These are phyloP conservation scores for Synergus japonicus DNA, from an alignment of 2,888 invertebrate species.

Conservation along the genomic window DNA sequence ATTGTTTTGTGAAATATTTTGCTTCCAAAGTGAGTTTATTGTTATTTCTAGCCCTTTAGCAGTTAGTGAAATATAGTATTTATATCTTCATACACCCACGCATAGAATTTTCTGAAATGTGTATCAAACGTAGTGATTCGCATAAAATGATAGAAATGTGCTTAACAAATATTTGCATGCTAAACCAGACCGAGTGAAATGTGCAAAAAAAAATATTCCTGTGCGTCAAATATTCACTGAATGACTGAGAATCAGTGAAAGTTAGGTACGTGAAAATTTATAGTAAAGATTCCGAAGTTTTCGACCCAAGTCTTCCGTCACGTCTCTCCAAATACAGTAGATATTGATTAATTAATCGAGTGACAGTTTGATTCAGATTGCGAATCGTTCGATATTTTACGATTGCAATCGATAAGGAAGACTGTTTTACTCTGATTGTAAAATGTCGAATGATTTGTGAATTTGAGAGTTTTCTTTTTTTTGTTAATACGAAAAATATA, in stretches of 20 bases:
- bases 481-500: background rate
- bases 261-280: background rate
- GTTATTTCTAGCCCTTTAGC: conserved; percentile 40
- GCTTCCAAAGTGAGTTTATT: conserved; percentile 2
- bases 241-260: conserved; percentile 6
- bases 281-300: background rate
- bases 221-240: conserved; percentile 8
- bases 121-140: conserved; percentile 9
- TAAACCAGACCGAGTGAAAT: background rate
- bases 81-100: conserved; percentile 52
- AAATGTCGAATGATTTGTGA: background rate
- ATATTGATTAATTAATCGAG: background rate
- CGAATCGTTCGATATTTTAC: background rate
- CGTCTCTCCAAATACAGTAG: background rate
- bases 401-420: background rate
- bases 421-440: background rate
- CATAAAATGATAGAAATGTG: background rate
- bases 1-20: conserved; percentile 41
- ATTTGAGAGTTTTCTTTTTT: background rate
- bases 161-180: conserved; percentile 12
- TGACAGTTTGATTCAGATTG: background rate
- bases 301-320: conserved; percentile 20
- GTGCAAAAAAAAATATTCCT: background rate
- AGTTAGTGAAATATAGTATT: conserved; percentile 53
- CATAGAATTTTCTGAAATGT: conserved; percentile 47